Evolutionary conservation across 2,113 vertebrate genomes (phyloP).

Genomic region (Phrynosoma platyrhinos): DNA sequence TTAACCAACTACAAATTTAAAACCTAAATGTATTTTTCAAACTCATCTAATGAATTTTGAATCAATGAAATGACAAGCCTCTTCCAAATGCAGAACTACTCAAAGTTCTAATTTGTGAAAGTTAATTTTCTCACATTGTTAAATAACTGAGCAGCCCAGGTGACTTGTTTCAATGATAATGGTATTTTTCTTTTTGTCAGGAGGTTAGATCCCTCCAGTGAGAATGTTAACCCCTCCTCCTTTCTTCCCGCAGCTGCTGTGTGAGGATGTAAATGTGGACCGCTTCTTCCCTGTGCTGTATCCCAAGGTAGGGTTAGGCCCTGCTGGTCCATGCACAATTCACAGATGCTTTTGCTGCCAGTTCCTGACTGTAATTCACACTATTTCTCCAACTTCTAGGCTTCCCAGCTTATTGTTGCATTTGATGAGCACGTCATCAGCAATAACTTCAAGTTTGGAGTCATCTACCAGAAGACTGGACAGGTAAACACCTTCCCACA

Average conservation of each 20-base stretch:
- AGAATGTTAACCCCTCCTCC: neutral
- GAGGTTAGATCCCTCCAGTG: neutral
- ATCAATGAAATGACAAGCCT: neutral
- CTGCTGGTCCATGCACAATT: neutral
- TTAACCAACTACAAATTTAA: neutral
- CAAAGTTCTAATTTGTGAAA: neutral
- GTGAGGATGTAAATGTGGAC: slow-evolving; percentile 83
- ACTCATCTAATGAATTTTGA: neutral
- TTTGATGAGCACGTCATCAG: slow-evolving; percentile 94
- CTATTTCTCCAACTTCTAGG: slow-evolving; percentile 74
- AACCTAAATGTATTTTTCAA: neutral
- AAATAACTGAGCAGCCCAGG: neutral
- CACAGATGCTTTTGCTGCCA: neutral
- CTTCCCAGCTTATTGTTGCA: slow-evolving; percentile 88
- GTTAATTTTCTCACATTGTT: neutral
- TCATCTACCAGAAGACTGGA: slow-evolving; percentile 91
- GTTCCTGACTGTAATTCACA: neutral
- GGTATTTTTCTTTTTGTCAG: neutral
- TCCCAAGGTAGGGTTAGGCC: slow-evolving; percentile 82
- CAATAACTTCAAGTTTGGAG: slow-evolving; percentile 95
- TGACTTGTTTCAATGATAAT: neutral
- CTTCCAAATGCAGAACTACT: neutral
- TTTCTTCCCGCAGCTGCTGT: slow-evolving; percentile 80
- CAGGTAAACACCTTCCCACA: slow-evolving; percentile 78
- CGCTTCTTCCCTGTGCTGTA: slow-evolving; percentile 88